These are phyloP conservation scores for Lordiphosa fenestrarum DNA, from an alignment of 2,888 invertebrate genomes.

Conservation along the genomic window DNA sequence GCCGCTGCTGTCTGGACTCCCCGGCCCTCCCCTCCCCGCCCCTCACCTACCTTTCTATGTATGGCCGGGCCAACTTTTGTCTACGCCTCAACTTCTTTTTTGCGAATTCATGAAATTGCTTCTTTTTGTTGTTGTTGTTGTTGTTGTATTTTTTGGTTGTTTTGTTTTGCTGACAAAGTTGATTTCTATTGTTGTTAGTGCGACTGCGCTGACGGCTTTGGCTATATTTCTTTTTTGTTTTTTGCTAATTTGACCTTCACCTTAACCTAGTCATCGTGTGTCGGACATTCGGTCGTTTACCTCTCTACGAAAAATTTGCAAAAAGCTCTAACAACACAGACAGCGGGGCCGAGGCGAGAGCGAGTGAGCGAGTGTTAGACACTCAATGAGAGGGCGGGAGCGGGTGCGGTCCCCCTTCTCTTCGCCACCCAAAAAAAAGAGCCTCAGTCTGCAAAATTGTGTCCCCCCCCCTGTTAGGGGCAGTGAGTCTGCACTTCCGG, in stretches of 20 bases:
- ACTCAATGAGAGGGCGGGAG: constrained; percentile 5
- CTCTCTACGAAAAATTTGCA: constrained; percentile 44
- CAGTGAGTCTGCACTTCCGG: too few relatives aligned
- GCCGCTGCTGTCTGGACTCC: background rate
- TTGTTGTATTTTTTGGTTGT: constrained; percentile 10
- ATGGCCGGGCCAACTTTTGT: constrained; percentile 44
- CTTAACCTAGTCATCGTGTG: constrained; percentile 81
- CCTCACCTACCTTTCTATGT: background rate
- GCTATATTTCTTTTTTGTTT: constrained; percentile 37
- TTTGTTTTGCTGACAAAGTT: constrained; percentile 62
- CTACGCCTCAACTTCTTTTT: constrained; percentile 48
- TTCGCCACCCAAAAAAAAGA: too few relatives aligned
- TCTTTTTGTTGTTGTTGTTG: constrained; percentile 21
- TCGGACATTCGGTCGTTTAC: constrained; percentile 81
- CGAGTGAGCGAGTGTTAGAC: constrained; percentile 6
- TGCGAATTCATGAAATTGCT: constrained; percentile 22
- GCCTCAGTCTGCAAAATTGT: too few relatives aligned
- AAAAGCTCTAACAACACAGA: constrained; percentile 7
- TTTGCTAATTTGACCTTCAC: constrained; percentile 80
- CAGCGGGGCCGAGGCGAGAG: background rate
- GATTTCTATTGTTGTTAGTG: constrained; percentile 71
- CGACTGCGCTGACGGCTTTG: constrained; percentile 50
- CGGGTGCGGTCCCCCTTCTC: too few relatives aligned
- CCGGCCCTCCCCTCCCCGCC: constrained; percentile 3
- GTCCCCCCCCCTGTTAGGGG: too few relatives aligned